Conservation (phyloP, 2,888 invertebrate species). For the Eumacrocentrus americanus region DNA sequence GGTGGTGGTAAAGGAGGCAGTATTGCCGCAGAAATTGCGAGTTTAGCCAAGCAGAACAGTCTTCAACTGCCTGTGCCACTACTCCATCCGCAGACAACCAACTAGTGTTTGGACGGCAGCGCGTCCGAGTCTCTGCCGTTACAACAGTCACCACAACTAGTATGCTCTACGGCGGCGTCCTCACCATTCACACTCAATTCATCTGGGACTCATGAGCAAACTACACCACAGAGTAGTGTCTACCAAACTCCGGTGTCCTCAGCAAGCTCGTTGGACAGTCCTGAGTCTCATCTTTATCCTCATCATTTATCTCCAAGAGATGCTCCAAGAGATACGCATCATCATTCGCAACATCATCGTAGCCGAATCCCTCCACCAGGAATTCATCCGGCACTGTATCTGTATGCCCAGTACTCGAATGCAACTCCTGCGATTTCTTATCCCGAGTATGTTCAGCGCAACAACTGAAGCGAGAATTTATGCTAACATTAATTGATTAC, state of each 20-base stretch:
- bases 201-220: conserved; percentile 10
- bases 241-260: conserved; percentile 49
- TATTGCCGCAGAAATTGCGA: conserved; percentile 58
- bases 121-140: conserved; percentile 50
- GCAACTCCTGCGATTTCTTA: conserved; percentile 54
- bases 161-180: conserved; percentile 49
- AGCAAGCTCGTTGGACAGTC: conserved; percentile 29
- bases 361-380: conserved; percentile 53
- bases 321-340: conserved; percentile 40
- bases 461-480: conserved; percentile 44
- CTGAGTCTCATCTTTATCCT: conserved; percentile 31
- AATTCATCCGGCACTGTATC: conserved; percentile 58
- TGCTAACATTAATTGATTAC: conserved; percentile 38
- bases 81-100: conserved; percentile 60
- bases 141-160: conserved; percentile 45
- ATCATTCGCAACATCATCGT: conserved; percentile 16
- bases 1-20: conserved; percentile 49
- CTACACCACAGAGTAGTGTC: conserved; percentile 44
- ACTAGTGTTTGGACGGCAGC: conserved; percentile 59
- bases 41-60: conserved; percentile 59
- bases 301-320: conserved; percentile 25
- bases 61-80: conserved; percentile 59
- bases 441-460: conserved; percentile 58
- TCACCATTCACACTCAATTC: conserved; percentile 41
- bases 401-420: conserved; percentile 59